Evolutionary conservation across 2,797 vertebrate species (phyloP).

Genomic region (Chrosomus eos): DNA sequence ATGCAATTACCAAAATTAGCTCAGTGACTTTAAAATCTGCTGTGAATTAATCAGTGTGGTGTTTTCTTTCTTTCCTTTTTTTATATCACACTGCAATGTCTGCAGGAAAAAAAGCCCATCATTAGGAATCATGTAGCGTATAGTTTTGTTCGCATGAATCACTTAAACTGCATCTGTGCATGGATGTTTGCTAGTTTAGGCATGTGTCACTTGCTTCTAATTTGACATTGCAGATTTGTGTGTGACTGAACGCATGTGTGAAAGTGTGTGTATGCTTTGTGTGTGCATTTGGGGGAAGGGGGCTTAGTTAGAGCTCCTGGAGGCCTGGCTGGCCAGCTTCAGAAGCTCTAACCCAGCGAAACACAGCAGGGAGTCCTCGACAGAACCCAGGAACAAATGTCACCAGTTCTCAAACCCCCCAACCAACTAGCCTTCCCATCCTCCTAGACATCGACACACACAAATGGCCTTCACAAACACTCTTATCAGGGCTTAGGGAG

Average conservation of each 20-base stretch:
- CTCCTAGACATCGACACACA: conserved; percentile 47
- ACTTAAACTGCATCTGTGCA: neutral
- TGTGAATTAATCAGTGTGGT: neutral
- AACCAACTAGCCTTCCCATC: conserved; percentile 33
- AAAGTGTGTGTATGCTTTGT: conserved; percentile 33
- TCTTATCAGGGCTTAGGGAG: conserved; percentile 52
- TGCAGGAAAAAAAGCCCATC: neutral
- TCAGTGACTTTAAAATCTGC: neutral
- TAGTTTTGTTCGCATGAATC: neutral
- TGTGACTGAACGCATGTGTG: neutral
- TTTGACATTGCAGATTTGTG: conserved; percentile 16
- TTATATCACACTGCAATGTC: neutral
- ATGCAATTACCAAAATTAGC: neutral
- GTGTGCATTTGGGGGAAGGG: conserved; percentile 47
- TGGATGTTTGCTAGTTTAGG: neutral
- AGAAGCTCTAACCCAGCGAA: conserved; percentile 58
- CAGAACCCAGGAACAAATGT: conserved; percentile 64
- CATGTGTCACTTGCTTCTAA: conserved; percentile 7
- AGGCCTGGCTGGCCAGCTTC: conserved; percentile 61
- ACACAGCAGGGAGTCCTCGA: conserved; percentile 65
- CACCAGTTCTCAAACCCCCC: conserved; percentile 51
- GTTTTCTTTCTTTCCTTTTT: neutral
- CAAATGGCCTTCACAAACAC: conserved; percentile 45
- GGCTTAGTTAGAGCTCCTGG: conserved; percentile 53
- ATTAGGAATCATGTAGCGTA: neutral